Percentiles rank a stretch among this genome's conserved stretches.
These are phyloP conservation scores for Acrossocheilus wenchowensis DNA, from an alignment of 2,797 vertebrate genomes.

Conservation along the genomic window DNA sequence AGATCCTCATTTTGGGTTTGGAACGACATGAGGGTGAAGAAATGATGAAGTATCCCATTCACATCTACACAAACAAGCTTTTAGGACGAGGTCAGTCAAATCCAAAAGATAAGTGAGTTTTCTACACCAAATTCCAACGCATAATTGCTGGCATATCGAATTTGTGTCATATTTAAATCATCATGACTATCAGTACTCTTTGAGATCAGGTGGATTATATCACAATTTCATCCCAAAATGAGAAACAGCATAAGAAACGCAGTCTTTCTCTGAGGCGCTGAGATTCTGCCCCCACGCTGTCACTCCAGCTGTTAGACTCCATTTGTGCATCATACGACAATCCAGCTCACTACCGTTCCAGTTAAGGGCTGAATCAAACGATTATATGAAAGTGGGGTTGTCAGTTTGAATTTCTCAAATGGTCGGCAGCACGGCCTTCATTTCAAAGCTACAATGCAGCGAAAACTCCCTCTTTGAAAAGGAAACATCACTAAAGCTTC, in stretches of 20 bases:
- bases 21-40: neutral
- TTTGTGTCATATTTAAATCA: slow-evolving; percentile 9
- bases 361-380: slow-evolving; percentile 6
- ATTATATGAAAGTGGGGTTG: slow-evolving; percentile 20
- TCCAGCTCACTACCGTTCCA: slow-evolving; percentile 5
- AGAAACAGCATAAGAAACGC: neutral
- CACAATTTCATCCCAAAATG: neutral
- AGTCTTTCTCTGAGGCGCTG: neutral
- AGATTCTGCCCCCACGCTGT: neutral
- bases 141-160: neutral
- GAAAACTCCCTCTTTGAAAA: neutral
- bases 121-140: neutral
- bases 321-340: neutral
- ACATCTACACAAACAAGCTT: slow-evolving; percentile 15
- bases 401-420: slow-evolving; percentile 9
- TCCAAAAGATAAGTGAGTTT: neutral
- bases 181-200: neutral
- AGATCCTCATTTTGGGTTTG: neutral
- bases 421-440: neutral
- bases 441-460: neutral
- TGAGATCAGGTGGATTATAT: neutral
- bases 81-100: neutral
- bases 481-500: neutral
- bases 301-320: slow-evolving; percentile 26
- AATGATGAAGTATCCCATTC: neutral